Conservation (phyloP, 2,113 vertebrate genomes). For the Zootoca vivipara region DNA sequence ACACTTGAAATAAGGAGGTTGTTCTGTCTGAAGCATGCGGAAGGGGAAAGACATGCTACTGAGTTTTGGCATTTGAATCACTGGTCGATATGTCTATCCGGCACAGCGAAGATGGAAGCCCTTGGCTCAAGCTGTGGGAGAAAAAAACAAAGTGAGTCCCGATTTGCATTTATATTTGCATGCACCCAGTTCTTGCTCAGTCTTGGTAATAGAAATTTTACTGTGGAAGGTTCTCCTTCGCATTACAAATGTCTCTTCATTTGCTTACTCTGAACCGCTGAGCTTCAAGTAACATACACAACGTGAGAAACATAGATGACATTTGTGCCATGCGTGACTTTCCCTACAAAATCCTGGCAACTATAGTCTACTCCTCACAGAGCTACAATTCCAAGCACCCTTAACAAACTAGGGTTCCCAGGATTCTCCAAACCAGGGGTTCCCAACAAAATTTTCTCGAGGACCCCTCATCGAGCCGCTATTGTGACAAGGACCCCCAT, state of each 20-base stretch:
- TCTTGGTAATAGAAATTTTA: not conserved
- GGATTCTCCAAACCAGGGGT: too few relatives aligned
- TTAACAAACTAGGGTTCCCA: too few relatives aligned
- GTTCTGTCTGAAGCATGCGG: not conserved
- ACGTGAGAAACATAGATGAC: not conserved
- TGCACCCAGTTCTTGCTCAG: not conserved
- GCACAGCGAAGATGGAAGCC: too few relatives aligned
- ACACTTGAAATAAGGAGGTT: not conserved
- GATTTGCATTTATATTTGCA: too few relatives aligned
- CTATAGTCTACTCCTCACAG: too few relatives aligned
- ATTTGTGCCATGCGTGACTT: not conserved
- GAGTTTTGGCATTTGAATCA: not conserved
- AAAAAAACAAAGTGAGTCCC: not conserved
- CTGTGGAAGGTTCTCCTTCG: not conserved
- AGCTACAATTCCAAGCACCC: too few relatives aligned
- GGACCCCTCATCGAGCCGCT: too few relatives aligned
- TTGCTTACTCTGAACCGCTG: not conserved
- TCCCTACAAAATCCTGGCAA: too few relatives aligned
- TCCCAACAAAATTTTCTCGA: too few relatives aligned
- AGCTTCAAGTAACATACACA: not conserved
- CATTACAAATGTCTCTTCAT: not conserved
- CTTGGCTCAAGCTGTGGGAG: not conserved
- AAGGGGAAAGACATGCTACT: not conserved
- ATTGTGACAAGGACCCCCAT: too few relatives aligned
- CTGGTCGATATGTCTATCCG: not conserved